These are phyloP conservation scores for Thera britannica DNA, from an alignment of 2,888 invertebrate genomes.

Conservation along the genomic window DNA sequence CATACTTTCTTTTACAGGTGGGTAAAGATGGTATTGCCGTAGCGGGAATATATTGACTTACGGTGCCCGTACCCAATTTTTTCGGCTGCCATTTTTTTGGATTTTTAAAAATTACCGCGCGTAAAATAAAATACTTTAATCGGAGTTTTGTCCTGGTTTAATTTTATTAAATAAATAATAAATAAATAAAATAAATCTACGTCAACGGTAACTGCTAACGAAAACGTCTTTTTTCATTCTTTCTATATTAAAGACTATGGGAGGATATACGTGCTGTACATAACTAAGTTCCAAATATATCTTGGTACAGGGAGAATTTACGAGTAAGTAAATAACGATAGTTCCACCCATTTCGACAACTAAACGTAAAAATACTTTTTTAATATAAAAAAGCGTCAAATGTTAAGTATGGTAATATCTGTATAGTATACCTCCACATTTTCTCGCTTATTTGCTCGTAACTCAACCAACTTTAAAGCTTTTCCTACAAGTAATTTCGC, in stretches of 20 bases:
- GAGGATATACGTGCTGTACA: no score
- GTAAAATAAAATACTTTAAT: neutral
- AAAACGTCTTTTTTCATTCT: no score
- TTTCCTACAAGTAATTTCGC: conserved; percentile 45
- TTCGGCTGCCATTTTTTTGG: conserved; percentile 10
- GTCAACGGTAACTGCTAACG: no score
- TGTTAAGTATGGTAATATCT: conserved; percentile 11
- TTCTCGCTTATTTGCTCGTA: conserved; percentile 34
- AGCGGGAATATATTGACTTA: conserved; percentile 31
- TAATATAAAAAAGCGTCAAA: conserved; percentile 22
- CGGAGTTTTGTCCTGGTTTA: neutral
- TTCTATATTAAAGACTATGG: no score
- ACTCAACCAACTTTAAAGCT: conserved; percentile 41
- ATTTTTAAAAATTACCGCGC: conserved; percentile 4
- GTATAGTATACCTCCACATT: conserved; percentile 25
- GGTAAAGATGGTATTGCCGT: conserved; percentile 31
- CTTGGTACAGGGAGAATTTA: no score
- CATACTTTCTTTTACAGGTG: conserved; percentile 39
- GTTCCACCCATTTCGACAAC: neutral
- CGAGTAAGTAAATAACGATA: neutral
- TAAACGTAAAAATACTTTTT: conserved; percentile 15
- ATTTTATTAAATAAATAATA: no score
- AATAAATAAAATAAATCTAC: no score
- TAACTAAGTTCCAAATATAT: no score
- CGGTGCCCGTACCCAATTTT: conserved; percentile 13